Conservation (phyloP, 2,797 vertebrate species). For the Falco berigora region DNA sequence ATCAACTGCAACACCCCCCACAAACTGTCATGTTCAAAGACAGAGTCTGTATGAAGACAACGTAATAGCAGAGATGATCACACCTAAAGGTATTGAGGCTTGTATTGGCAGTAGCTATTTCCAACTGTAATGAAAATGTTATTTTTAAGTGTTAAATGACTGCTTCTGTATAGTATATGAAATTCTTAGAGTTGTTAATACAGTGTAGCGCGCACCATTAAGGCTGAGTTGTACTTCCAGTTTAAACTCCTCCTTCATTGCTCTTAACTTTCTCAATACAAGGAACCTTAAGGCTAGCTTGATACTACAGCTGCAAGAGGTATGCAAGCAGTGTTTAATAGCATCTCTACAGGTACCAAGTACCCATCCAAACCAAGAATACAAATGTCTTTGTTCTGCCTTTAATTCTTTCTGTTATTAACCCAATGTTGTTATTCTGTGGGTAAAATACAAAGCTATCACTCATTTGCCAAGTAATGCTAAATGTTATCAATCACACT, state of each 20-base stretch:
- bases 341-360: not conserved
- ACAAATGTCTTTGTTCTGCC: not conserved
- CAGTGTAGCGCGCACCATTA: not conserved
- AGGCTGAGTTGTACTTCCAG: not conserved
- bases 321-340: fast-evolving
- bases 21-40: not conserved
- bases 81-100: not conserved
- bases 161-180: not conserved
- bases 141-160: not conserved
- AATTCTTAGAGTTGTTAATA: not conserved
- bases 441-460: not conserved
- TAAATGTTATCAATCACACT: not conserved
- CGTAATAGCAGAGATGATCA: not conserved
- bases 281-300: not conserved
- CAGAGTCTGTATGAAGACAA: not conserved
- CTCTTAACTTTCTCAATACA: not conserved
- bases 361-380: not conserved
- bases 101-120: not conserved
- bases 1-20: fast-evolving
- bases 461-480: not conserved
- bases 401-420: not conserved
- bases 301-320: not conserved
- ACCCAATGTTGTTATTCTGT: not conserved
- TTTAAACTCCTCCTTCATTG: not conserved
- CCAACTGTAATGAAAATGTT: not conserved